Evolutionary conservation across 1,140 invertebrate species (phyloP).

Genomic region (Conopomorpha cramerella): DNA sequence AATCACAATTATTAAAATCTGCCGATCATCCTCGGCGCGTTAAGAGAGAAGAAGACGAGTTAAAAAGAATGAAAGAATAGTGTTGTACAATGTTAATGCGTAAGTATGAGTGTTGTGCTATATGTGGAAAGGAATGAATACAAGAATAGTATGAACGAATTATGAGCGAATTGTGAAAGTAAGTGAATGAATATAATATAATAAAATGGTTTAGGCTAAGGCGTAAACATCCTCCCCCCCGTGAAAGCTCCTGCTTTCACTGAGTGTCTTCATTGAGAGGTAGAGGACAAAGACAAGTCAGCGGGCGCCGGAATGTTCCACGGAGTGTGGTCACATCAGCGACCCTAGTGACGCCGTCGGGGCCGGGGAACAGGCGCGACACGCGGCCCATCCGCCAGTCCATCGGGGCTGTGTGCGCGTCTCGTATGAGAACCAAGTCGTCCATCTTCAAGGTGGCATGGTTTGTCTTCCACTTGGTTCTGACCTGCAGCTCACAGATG

Average conservation of each 20-base stretch:
- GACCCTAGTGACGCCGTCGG: constrained; percentile 11
- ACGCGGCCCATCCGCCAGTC: constrained; percentile 16
- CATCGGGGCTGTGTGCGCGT: constrained; percentile 8
- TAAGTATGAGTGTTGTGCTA: no score
- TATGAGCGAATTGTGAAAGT: no score
- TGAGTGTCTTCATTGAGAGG: background rate
- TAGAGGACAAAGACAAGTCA: constrained; percentile 9
- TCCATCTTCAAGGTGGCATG: background rate
- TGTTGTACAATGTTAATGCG: no score
- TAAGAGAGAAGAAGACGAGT: no score
- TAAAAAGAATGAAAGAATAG: no score
- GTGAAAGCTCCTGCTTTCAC: background rate
- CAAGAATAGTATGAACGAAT: no score
- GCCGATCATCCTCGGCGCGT: no score
- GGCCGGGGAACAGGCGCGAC: constrained; percentile 9
- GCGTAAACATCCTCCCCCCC: background rate
- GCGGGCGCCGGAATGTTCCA: constrained; percentile 8
- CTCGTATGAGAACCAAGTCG: constrained; percentile 7
- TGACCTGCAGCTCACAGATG: background rate
- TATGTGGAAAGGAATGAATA: no score
- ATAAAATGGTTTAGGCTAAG: no score
- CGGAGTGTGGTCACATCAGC: constrained; percentile 12
- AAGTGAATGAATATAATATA: no score
- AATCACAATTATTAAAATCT: no score
- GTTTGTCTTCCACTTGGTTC: constrained; percentile 5